Evolutionary conservation across 1,140 invertebrate genomes (phyloP).

Genomic region (Drusus annulatus): DNA sequence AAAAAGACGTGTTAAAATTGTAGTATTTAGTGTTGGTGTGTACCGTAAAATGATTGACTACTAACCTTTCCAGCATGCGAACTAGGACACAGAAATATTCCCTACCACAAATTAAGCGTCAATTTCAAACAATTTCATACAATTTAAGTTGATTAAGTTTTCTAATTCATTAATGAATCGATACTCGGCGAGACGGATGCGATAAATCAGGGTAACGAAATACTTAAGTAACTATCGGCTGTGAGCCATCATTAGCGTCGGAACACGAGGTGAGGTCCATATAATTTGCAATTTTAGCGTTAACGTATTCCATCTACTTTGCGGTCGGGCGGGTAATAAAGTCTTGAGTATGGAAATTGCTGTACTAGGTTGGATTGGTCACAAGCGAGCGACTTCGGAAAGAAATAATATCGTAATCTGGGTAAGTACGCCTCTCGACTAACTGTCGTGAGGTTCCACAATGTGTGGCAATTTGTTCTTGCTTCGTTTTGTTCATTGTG

Average conservation of each 20-base stretch:
- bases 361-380: conserved; percentile 8
- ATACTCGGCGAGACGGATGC: conserved; percentile 18
- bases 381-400: neutral
- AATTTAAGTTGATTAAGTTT: conserved; percentile 11
- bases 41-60: no score
- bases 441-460: neutral
- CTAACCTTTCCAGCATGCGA: no score
- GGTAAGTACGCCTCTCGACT: neutral
- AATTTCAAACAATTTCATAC: neutral
- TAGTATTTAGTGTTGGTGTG: no score
- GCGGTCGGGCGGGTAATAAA: conserved; percentile 1
- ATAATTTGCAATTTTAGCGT: conserved; percentile 55
- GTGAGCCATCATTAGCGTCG: conserved; percentile 26
- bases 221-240: conserved; percentile 25
- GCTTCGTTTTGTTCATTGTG: no score
- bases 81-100: no score
- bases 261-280: conserved; percentile 36
- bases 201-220: conserved; percentile 54
- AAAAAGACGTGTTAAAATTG: no score
- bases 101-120: no score
- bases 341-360: conserved; percentile 3
- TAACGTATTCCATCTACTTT: conserved; percentile 29
- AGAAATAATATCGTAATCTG: conserved; percentile 1
- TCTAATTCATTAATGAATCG: conserved; percentile 2
- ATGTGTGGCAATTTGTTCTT: neutral